phyloP scores from a whole-genome alignment of 2,113 vertebrate genomes.

The Smithornis capensis region DNA sequence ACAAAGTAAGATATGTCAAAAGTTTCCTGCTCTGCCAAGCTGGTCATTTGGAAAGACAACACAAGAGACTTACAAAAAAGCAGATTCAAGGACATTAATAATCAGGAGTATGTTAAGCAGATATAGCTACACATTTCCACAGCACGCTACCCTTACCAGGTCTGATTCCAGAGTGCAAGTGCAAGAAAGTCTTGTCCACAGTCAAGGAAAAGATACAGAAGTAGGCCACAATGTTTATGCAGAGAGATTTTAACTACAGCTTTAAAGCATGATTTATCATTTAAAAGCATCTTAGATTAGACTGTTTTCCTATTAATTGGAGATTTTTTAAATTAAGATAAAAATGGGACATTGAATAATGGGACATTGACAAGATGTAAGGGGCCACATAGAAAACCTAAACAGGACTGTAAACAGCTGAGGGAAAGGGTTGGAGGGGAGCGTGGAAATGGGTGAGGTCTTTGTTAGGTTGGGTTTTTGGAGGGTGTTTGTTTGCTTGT shows the following conservation, averaged over 20 bases:
- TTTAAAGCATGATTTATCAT: not conserved
- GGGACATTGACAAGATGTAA: not conserved
- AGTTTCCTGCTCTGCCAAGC: not conserved
- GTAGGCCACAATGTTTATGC: not conserved
- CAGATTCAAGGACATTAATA: not conserved
- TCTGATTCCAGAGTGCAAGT: not conserved
- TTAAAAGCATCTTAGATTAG: not conserved
- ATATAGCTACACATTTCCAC: fast-evolving
- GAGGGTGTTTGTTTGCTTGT: fast-evolving
- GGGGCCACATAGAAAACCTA: not conserved
- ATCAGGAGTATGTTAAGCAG: not conserved
- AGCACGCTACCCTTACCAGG: not conserved
- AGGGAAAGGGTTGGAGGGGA: fast-evolving
- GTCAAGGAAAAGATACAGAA: not conserved
- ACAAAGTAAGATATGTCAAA: not conserved
- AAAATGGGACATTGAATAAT: not conserved
- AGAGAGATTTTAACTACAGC: not conserved
- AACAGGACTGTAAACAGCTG: not conserved
- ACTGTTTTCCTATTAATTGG: not conserved
- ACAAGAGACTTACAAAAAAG: not conserved
- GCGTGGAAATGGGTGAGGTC: not conserved
- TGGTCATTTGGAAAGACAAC: not conserved
- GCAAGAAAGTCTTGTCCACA: not conserved
- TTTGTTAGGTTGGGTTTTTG: not conserved
- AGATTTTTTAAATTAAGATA: not conserved